Base-by-base conservation (phyloP, 2,113 vertebrate genomes). In the Suncus etruscus region DNA sequence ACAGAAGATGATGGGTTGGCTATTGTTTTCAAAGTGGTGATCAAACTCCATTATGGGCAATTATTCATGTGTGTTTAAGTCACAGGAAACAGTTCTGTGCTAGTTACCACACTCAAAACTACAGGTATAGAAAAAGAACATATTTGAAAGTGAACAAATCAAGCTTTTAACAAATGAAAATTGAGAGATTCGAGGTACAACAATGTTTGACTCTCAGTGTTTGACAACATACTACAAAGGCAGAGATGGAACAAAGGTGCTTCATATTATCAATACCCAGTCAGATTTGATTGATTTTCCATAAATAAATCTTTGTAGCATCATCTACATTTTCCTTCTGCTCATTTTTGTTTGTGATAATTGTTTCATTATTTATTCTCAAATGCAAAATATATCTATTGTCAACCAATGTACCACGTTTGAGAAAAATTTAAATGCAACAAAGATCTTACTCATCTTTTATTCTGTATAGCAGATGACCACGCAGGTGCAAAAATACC, bases 351-450 rank as follows among this genome's bases (percentile, higher is more conserved):
- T 15, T 24, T 83, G 70, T 74, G 89, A 61, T 15, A 11, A 61
- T 69, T 8, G 48, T 69, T 70, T 39, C 27, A 11, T 77, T 86
- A 14, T 70, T 83, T 61, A 81, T 69, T 69, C 66, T 54, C 51
- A 25, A 7, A 74, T 74, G 11, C 20, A 69, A 73, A 77, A 32
- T 61, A 87, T 58, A 74, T 69, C 45, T 81, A 81, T 69, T 92
- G 7, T 51, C 31, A 89, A 27, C 10, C 47, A n/a, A 11, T 66
- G 2, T 58, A 86, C 18, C 27, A 80, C 65, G 27, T 45, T 39
- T 3, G 32, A 20, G 72, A 58, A 81, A 72, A 88, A 84, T 32
- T 70, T 20, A 70, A 84, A 81, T 31, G 50, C 47, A 80, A 25
- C 11, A 51, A 11, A 70, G 76, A 72, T 89, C 82, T 58, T 65